These are phyloP conservation scores for Cataglyphis rosenhaueri DNA, from an alignment of 2,888 invertebrate species.

Conservation along the genomic window DNA sequence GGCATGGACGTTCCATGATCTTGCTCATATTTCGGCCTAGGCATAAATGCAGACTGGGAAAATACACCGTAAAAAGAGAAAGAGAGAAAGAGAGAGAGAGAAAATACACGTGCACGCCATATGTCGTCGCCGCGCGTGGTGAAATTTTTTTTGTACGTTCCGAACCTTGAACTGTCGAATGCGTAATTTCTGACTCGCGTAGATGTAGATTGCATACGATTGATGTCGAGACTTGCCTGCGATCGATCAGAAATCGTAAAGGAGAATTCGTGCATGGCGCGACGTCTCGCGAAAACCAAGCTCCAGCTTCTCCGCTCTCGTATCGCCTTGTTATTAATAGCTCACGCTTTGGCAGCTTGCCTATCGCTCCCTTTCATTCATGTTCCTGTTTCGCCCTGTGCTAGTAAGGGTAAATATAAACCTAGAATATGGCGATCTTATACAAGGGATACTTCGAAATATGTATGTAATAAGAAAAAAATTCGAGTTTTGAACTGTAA, in stretches of 20 bases:
- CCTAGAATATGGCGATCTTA: slow-evolving; percentile 36
- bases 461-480: neutral
- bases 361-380: slow-evolving; percentile 75
- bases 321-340: slow-evolving; percentile 67
- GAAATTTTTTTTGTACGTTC: slow-evolving; percentile 60
- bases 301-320: slow-evolving; percentile 59
- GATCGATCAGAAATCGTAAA: slow-evolving; percentile 5
- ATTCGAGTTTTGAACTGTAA: neutral
- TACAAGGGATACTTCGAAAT: neutral
- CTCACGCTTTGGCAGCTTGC: slow-evolving; percentile 70
- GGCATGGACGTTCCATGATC: slow-evolving; percentile 40
- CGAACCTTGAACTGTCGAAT: slow-evolving; percentile 73
- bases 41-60: slow-evolving; percentile 63
- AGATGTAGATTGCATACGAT: neutral
- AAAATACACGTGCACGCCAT: slow-evolving; percentile 73
- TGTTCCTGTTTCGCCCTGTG: slow-evolving; percentile 64
- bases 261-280: slow-evolving; percentile 27
- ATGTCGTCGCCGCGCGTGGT: slow-evolving; percentile 58
- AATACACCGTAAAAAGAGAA: slow-evolving; percentile 41
- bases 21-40: slow-evolving; percentile 74
- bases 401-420: slow-evolving; percentile 68
- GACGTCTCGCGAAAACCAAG: slow-evolving; percentile 52
- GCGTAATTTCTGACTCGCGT: neutral
- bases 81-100: slow-evolving; percentile 35
- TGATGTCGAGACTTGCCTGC: neutral